Conservation (phyloP, 2,113 vertebrate species). For the Zosterops lateralis region DNA sequence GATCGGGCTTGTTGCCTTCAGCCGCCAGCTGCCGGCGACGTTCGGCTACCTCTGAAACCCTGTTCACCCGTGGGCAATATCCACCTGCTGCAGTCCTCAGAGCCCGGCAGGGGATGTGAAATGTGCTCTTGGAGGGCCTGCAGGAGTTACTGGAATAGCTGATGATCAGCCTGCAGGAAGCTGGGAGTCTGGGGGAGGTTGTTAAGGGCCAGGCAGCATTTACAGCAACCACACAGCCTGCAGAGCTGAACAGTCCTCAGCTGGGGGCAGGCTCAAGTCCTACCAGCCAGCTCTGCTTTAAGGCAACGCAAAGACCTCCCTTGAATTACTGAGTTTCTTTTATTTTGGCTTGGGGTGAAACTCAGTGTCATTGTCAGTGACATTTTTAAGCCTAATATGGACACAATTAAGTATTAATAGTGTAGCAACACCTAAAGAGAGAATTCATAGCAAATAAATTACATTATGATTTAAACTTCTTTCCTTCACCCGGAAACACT, state of each 20-base stretch:
- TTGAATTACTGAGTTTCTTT: not conserved
- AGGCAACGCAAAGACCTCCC: not conserved
- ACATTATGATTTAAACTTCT: not conserved
- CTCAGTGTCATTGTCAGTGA: not conserved
- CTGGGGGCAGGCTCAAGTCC: not conserved
- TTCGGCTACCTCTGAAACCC: not conserved
- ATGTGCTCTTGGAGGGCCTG: not conserved
- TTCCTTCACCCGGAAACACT: not conserved
- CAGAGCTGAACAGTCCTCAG: not conserved
- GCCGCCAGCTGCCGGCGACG: not conserved
- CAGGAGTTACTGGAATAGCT: not conserved
- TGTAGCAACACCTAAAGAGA: not conserved
- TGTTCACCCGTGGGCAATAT: slow-evolving; percentile 11
- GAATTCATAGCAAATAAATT: not conserved
- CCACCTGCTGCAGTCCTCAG: not conserved
- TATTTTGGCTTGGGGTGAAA: not conserved
- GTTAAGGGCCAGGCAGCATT: not conserved
- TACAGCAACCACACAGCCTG: not conserved
- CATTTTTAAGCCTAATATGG: not conserved
- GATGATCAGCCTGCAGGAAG: not conserved
- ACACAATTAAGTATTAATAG: not conserved
- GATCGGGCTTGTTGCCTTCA: slow-evolving; percentile 36
- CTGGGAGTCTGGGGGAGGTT: not conserved
- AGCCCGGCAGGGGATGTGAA: not conserved
- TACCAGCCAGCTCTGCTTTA: not conserved